phyloP scores from a whole-genome alignment of 2,797 vertebrate species.

The Neomorphus geoffroyi region DNA sequence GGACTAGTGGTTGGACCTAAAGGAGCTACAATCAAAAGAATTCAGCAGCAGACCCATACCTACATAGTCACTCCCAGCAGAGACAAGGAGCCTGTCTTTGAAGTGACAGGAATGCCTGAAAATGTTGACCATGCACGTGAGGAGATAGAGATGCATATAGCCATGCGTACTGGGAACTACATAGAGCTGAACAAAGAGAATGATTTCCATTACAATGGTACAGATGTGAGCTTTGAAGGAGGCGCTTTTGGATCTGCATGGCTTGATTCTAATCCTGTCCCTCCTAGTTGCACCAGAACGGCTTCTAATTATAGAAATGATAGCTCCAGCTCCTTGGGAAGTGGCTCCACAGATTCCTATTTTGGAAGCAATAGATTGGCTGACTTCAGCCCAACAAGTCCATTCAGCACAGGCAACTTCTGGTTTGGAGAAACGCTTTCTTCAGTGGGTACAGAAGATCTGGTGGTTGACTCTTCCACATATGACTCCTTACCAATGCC shows the following conservation, averaged over 20 bases:
- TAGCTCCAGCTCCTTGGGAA: constrained; percentile 94
- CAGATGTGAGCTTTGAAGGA: constrained; percentile 89
- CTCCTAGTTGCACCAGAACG: constrained; percentile 77
- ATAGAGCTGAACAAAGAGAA: constrained; percentile 85
- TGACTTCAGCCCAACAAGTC: constrained; percentile 93
- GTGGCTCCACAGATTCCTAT: constrained; percentile 92
- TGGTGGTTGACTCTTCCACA: constrained; percentile 80
- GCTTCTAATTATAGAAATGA: constrained; percentile 92
- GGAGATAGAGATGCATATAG: constrained; percentile 94
- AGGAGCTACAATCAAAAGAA: constrained; percentile 95
- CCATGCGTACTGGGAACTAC: constrained; percentile 87
- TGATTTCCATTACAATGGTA: constrained; percentile 93
- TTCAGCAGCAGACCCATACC: constrained; percentile 96
- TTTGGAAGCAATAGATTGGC: constrained; percentile 87
- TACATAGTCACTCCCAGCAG: constrained; percentile 95
- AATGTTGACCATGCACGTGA: constrained; percentile 91
- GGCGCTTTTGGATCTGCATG: constrained; percentile 62
- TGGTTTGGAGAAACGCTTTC: constrained; percentile 91
- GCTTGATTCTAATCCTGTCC: constrained; percentile 72
- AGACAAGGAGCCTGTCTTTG: constrained; percentile 93
- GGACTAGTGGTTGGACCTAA: constrained; percentile 95
- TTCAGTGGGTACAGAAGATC: constrained; percentile 85
- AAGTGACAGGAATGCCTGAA: constrained; percentile 95
- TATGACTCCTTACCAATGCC: constrained; percentile 82
- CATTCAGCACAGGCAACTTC: constrained; percentile 86